A percentile compares a stretch with the other conserved stretches of the same genome.
Evolutionary conservation across 2,113 vertebrate species (phyloP).

Genomic region (Hippolais icterina): DNA sequence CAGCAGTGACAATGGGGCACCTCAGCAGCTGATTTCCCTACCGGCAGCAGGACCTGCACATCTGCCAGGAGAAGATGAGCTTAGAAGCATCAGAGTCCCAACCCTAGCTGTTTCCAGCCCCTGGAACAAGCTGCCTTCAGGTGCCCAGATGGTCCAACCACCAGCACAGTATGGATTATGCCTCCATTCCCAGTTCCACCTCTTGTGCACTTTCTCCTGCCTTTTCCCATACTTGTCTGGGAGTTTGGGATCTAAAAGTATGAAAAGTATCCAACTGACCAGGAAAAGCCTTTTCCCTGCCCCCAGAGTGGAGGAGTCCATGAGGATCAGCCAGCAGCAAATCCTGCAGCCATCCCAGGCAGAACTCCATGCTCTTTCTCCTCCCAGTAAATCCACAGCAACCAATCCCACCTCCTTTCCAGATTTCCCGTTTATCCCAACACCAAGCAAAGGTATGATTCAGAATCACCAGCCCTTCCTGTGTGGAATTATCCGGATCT

Average conservation of each 20-base stretch:
- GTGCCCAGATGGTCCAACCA: accelerated
- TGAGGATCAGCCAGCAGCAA: neutral
- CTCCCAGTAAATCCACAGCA: neutral
- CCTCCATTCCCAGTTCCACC: neutral
- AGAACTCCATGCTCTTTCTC: neutral
- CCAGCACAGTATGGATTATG: neutral
- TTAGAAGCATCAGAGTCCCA: neutral
- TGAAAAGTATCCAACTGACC: neutral
- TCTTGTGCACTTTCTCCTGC: neutral
- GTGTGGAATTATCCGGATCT: accelerated
- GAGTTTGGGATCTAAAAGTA: neutral
- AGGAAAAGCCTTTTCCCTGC: neutral
- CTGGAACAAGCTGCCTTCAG: neutral
- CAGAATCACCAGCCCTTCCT: neutral
- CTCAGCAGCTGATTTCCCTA: neutral
- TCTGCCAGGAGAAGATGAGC: neutral
- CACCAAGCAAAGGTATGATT: neutral
- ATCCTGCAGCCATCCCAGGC: neutral
- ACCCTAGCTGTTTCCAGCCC: neutral
- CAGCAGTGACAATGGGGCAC: accelerated
- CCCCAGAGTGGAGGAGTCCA: neutral
- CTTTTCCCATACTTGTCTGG: neutral
- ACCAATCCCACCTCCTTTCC: neutral
- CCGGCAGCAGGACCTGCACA: neutral
- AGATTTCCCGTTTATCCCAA: neutral